These are phyloP conservation scores for Cladopsammia gracilis DNA, from an alignment of 64 coral and sea anemone genomes.

Conservation along the genomic window DNA sequence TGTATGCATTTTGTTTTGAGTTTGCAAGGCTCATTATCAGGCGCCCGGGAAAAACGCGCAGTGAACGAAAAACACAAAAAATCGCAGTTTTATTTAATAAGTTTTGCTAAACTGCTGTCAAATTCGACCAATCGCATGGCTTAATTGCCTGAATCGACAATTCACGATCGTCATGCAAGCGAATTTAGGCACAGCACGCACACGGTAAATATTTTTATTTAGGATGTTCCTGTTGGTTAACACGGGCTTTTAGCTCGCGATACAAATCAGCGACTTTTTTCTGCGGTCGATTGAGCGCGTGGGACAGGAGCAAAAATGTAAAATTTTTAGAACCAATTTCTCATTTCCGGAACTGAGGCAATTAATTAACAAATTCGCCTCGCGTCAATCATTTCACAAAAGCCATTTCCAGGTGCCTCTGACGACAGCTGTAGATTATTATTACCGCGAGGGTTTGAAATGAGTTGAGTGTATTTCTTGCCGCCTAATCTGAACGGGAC, in stretches of 20 bases:
- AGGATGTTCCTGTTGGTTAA: neutral
- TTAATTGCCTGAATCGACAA: conserved; percentile 80
- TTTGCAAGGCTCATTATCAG: conserved; percentile 69
- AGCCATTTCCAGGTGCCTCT: conserved; percentile 93
- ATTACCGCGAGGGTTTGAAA: conserved; percentile 28
- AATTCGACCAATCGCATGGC: conserved; percentile 70
- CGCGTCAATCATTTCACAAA: conserved; percentile 99
- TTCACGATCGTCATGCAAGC: conserved; percentile 62
- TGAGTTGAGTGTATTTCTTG: conserved; percentile 12
- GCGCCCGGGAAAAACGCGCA: conserved; percentile 29
- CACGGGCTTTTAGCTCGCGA: neutral
- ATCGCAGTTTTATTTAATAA: conserved; percentile 86
- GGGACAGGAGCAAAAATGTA: conserved; percentile 72
- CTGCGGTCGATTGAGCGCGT: conserved; percentile 74
- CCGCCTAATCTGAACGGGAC: neutral
- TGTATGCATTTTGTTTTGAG: conserved; percentile 55
- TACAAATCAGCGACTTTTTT: conserved; percentile 16
- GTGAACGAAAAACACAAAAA: conserved; percentile 56
- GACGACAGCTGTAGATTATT: conserved; percentile 86
- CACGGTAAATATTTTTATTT: conserved; percentile 78
- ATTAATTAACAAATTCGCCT: conserved; percentile 99
- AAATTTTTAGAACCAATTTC: conserved; percentile 96
- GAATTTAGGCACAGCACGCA: conserved; percentile 9
- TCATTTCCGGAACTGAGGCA: conserved; percentile 99
- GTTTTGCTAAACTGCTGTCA: conserved; percentile 89